Base-by-base conservation (phyloP, 2,113 vertebrate species). In the Pantherophis guttatus region DNA sequence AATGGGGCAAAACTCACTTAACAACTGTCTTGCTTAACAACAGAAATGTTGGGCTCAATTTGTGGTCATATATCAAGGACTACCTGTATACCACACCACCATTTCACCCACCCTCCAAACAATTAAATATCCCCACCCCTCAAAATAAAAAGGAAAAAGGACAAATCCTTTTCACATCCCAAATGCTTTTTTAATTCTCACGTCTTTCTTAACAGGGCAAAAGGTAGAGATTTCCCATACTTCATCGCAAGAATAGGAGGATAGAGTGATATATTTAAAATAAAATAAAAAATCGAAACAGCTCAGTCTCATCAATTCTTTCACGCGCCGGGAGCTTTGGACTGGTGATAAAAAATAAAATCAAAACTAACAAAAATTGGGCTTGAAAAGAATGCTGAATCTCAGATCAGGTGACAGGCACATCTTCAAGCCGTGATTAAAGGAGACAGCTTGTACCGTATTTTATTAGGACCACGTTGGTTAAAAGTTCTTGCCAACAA, bases 111-210 rank as follows among this genome's bases (percentile, higher is more conserved):
- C 89, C 94, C 94, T 96, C 93, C 93, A 95, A 95, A 95, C 94
- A 96, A 96, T 97, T 97, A 97, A 97, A 97, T 95, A 96, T 96
- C 95, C 94, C 94, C 95, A 3, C 0, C 89, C 94, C 91, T 3
- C 65, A 75, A 33, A 75, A 75, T 75, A 33, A 33, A 93, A 96
- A 96, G 95, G 57, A 0, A 88, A 62, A 54, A 88, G 86, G 33
- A 33, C 93, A 53, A 94, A 90, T 93, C 88, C 94, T 96, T 97
- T 96, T 96, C 95, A 96, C 92, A 94, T 94, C 75, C 91, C 94
- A 96, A 96, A 8, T 75, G 26, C 3, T n/a, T 70, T 7, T 70
- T 70, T 48, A 94, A 9, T 92, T 94, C 94, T 95, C 9, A 54
- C 8, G 3, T 87, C 81, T 89, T 92, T 93, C 33, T 88, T 39